Evolutionary conservation across 2,113 vertebrate genomes (phyloP).

Genomic region (Pongo pygmaeus): DNA sequence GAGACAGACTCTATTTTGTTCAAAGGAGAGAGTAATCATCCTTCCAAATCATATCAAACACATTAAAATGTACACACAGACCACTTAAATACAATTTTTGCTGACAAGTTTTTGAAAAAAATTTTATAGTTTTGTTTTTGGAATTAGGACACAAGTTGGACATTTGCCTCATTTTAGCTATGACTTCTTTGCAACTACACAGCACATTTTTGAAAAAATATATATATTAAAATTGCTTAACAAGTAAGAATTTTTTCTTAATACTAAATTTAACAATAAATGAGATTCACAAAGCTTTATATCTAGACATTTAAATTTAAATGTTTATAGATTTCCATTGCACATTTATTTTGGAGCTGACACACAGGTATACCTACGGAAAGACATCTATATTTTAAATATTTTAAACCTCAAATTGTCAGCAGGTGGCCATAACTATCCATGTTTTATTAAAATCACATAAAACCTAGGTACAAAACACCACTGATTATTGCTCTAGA

Average conservation of each 20-base stretch:
- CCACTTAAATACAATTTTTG: background rate
- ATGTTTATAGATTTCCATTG: background rate
- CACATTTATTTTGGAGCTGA: background rate
- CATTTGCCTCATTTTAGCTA: background rate
- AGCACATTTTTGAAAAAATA: background rate
- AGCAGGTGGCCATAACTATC: slow-evolving; percentile 89
- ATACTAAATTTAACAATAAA: background rate
- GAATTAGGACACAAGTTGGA: background rate
- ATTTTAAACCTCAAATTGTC: slow-evolving; percentile 87
- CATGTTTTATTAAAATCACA: slow-evolving; percentile 92
- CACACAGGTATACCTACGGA: background rate
- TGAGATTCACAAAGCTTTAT: background rate
- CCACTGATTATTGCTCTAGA: slow-evolving; percentile 92
- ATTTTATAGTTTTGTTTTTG: background rate
- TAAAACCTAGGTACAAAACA: slow-evolving; percentile 95
- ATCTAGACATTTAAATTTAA: background rate
- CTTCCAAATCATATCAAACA: background rate
- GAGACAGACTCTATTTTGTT: background rate
- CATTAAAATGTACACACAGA: background rate
- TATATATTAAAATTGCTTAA: background rate
- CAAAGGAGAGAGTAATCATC: background rate
- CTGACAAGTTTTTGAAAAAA: background rate
- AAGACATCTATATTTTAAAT: background rate
- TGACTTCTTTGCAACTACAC: background rate
- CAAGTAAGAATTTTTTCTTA: background rate